A percentile compares a stretch with the other conserved stretches of the same genome.
Evolutionary conservation across 1,140 invertebrate species (phyloP).

Genomic region (Ceratosolen fusciceps): DNA sequence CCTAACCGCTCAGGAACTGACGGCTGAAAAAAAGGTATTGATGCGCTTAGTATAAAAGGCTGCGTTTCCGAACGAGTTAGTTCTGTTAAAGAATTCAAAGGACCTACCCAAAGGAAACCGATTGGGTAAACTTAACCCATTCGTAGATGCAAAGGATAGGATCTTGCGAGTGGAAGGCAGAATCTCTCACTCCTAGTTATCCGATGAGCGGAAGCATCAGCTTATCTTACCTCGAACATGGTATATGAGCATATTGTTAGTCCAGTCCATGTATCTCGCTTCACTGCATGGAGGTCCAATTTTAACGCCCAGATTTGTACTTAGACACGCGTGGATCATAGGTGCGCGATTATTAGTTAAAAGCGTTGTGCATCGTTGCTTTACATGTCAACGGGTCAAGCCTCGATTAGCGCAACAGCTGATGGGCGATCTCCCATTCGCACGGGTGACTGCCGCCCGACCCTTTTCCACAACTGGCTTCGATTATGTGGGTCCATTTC

Average conservation of each 20-base stretch:
- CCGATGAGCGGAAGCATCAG: not conserved
- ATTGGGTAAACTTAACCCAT: not conserved
- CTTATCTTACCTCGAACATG: conserved; percentile 12
- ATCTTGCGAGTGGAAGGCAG: not conserved
- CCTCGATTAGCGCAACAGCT: conserved; percentile 17
- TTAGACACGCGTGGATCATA: conserved; percentile 44
- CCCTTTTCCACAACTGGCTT: not conserved
- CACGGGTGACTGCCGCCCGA: too few species aligned
- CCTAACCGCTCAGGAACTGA: conserved; percentile 46
- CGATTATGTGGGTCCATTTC: conserved; percentile 12
- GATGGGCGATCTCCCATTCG: conserved; percentile 44
- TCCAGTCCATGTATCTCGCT: not conserved
- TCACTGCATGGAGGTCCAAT: not conserved
- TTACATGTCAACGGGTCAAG: not conserved
- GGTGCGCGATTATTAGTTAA: not conserved
- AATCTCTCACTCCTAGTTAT: too few species aligned
- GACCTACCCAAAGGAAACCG: not conserved
- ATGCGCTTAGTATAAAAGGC: not conserved
- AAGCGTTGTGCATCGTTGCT: not conserved
- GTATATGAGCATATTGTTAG: not conserved
- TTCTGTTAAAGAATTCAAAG: not conserved
- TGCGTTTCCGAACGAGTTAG: not conserved
- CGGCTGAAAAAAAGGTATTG: not conserved
- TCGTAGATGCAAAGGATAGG: not conserved
- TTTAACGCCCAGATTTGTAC: not conserved